phyloP scores from a whole-genome alignment of 1,140 invertebrate species.

The Diachasma alloeum region DNA sequence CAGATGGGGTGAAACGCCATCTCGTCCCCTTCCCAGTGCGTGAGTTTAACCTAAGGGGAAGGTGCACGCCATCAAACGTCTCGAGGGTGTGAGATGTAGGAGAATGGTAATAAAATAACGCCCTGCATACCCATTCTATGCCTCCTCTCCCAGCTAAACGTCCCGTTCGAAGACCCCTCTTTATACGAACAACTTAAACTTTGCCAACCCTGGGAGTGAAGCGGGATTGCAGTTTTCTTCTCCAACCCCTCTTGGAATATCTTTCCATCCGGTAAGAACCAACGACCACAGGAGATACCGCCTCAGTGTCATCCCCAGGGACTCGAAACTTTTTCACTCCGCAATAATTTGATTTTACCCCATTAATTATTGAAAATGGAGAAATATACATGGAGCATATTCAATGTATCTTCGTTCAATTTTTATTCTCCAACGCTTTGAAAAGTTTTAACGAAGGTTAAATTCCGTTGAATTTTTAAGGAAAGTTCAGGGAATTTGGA shows the following conservation, averaged over 20 bases:
- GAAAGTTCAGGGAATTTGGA: too few relatives aligned
- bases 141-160: neutral
- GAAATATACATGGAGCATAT: neutral
- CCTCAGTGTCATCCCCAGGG: conserved; percentile 3
- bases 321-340: neutral
- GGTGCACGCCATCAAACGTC: neutral
- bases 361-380: neutral
- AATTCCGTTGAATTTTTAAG: neutral
- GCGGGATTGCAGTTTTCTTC: neutral
- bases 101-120: conserved; percentile 3
- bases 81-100: neutral
- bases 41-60: neutral
- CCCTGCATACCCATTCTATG: neutral
- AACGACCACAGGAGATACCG: conserved; percentile 5
- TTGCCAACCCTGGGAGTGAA: neutral
- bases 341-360: neutral
- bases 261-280: neutral
- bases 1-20: neutral
- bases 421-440: neutral
- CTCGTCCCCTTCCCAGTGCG: neutral
- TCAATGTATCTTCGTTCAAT: neutral
- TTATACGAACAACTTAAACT: neutral
- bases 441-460: neutral
- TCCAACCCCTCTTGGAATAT: neutral
- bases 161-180: neutral